Conservation (phyloP, 2,797 vertebrate species). For the Hydrocynus forskahlii region DNA sequence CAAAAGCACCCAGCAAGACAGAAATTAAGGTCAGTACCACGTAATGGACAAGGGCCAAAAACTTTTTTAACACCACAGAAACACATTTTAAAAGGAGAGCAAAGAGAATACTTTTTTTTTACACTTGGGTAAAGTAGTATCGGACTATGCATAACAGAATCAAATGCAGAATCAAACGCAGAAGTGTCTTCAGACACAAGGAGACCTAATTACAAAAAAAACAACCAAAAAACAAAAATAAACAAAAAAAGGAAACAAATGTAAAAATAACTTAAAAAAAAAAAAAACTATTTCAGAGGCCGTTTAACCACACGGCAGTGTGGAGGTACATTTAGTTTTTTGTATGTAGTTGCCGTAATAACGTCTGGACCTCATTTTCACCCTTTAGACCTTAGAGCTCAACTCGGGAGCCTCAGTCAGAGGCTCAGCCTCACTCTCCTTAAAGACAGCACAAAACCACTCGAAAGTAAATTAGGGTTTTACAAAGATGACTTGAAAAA, state of each 20-base stretch:
- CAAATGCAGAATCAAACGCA: not conserved
- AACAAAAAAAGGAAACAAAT: not conserved
- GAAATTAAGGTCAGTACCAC: not conserved
- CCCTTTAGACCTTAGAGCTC: not conserved
- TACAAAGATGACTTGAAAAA: not conserved
- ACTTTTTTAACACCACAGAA: not conserved
- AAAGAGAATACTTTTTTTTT: not conserved
- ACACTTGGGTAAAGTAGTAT: not conserved
- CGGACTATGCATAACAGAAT: not conserved
- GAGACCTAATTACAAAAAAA: not conserved
- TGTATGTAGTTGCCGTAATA: not conserved
- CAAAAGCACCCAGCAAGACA: not conserved
- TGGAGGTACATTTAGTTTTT: not conserved
- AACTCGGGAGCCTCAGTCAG: slow-evolving; percentile 1
- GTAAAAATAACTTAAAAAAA: too few species aligned
- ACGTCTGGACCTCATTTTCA: slow-evolving; percentile 11
- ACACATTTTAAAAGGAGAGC: not conserved
- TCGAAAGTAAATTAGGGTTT: not conserved
- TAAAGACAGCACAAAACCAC: not conserved
- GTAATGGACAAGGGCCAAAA: too few species aligned
- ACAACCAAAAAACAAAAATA: not conserved
- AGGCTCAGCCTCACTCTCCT: not conserved
- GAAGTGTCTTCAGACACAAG: not conserved
- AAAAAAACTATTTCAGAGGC: not conserved
- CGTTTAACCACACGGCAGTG: not conserved